Base-by-base conservation (phyloP, 2,113 vertebrate species). In the Canis aureus region DNA sequence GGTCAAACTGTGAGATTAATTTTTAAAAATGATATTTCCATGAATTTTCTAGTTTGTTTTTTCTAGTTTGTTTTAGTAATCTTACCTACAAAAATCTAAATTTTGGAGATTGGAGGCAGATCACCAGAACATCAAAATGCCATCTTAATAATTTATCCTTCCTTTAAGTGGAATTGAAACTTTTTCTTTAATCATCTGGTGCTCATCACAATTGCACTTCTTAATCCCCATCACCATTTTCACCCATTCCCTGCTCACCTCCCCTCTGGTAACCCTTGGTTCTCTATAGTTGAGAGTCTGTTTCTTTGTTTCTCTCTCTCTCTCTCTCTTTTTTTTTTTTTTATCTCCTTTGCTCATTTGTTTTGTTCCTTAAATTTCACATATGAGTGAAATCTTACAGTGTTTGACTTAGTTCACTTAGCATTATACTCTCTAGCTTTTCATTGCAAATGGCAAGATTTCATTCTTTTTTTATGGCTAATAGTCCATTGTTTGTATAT, bases 21-120 rank as follows among this genome's bases (percentile, higher is more conserved):
- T 64, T 7, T 6, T 17, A 51, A 64, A 84, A 57, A 83, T 25
- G 11, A 4, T 84, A 59, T 20, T 89, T 53, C 32, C 20, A 27
- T 95, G 49, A 85, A 84, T 51, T 97, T 82, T 95, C 62, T 73
- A 38, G 23, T 73, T 69, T 62, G 32, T 66, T 87, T 91, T 84
- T 69, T 32, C 66, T 69, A n/a, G 32, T n/a, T 69, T 32, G 32
- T 69, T n/a, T 19, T 93, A 66, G 43, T 94, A 79, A 87, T 60
- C 27, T 92, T 89, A 15, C 10, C n/a, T 86, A 57, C 13, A 92
- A 92, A 92, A 95, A 92, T 94, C 25, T 82, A 53, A 29, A 82
- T 55, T 94, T 93, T 97, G 84, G 20, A 71, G 64, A 57, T 81
- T 57, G 29, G 57, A 76, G 12, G 25, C 60, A 79, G 32, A 74